Evolutionary conservation across 2,888 invertebrate genomes (phyloP).

Genomic region (Eugnorisma glareosa): DNA sequence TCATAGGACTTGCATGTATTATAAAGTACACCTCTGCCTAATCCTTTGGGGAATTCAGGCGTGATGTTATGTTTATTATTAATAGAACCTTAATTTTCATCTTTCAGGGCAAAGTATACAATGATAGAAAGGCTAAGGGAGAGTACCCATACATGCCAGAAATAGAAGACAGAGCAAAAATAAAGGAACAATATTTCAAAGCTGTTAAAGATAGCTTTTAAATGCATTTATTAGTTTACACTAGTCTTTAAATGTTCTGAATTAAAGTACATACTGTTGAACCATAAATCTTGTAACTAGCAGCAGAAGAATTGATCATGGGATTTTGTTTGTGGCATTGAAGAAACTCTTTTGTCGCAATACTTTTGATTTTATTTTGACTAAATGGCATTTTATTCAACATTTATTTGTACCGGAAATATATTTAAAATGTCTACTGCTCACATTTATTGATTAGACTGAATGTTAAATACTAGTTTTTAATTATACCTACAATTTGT

Average conservation of each 20-base stretch:
- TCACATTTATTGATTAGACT: not conserved
- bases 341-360: not conserved
- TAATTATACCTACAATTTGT: not conserved
- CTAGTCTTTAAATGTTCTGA: constrained; percentile 13
- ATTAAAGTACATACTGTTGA: constrained; percentile 7
- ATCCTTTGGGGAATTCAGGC: not conserved
- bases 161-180: constrained; percentile 92
- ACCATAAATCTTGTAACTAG: not conserved
- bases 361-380: not conserved
- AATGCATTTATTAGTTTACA: constrained; percentile 23
- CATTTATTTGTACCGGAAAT: not conserved
- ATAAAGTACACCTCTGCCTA: not conserved
- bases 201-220: constrained; percentile 68
- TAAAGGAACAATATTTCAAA: constrained; percentile 92
- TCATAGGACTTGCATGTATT: not conserved
- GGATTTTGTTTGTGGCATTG: not conserved
- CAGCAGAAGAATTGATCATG: not conserved
- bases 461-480: not conserved
- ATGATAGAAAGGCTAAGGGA: constrained; percentile 91
- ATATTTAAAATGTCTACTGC: not conserved
- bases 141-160: constrained; percentile 93
- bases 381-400: not conserved
- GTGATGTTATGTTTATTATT: not conserved
- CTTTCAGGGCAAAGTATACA: constrained; percentile 90
- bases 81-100: constrained; percentile 50